Conservation (phyloP, 2,888 invertebrate species). For the Amphipoea oculea region DNA sequence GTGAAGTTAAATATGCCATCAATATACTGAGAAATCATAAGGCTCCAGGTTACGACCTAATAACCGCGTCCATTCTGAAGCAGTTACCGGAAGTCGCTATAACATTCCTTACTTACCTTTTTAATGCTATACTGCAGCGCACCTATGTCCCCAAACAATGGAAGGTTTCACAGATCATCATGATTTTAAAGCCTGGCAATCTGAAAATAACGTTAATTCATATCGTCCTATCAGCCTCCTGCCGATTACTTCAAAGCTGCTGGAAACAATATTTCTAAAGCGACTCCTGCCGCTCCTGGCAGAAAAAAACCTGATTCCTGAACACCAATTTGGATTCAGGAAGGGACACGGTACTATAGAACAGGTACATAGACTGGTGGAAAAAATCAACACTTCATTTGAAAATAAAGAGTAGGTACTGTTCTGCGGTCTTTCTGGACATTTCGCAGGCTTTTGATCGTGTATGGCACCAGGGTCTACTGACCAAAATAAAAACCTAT, state of each 20-base stretch:
- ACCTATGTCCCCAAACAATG: not conserved
- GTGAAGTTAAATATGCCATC: too few relatives aligned
- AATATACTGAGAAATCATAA: too few relatives aligned
- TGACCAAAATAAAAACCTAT: too few relatives aligned
- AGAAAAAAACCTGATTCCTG: not conserved
- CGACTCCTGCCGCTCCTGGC: too few relatives aligned
- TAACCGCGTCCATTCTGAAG: not conserved
- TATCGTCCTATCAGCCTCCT: not conserved
- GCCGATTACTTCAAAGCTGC: too few relatives aligned
- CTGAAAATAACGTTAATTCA: not conserved
- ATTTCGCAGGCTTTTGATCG: too few relatives aligned
- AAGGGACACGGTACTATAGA: not conserved
- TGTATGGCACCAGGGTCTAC: too few relatives aligned
- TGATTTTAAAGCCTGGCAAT: not conserved
- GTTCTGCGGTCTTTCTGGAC: too few relatives aligned
- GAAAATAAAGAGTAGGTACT: not conserved
- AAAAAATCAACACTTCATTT: not conserved
- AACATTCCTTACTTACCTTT: not conserved
- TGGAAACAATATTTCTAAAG: not conserved
- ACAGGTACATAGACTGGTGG: not conserved
- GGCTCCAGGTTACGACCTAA: not conserved
- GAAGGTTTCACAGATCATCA: not conserved
- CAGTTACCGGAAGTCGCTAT: not conserved
- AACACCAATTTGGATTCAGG: too few relatives aligned
- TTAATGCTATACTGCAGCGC: not conserved